These are phyloP conservation scores for Psephotus haematonotus DNA, from an alignment of 2,113 vertebrate species.

Conservation along the genomic window DNA sequence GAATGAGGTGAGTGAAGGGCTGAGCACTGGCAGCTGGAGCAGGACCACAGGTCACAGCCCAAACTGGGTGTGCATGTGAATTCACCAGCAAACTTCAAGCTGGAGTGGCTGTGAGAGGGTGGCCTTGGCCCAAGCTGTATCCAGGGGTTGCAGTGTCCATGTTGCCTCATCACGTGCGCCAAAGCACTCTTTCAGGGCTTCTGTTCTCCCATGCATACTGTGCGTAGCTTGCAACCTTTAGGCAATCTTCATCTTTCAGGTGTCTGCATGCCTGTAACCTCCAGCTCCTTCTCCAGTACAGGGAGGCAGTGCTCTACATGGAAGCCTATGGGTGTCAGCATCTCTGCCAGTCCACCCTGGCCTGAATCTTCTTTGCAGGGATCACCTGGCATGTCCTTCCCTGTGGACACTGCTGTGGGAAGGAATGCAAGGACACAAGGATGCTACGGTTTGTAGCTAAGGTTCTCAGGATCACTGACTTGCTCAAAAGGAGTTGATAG, in stretches of 20 bases:
- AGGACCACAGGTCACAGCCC: not conserved
- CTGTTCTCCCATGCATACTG: not conserved
- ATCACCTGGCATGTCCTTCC: not conserved
- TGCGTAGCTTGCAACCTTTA: not conserved
- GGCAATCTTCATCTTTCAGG: not conserved
- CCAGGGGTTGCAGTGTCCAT: not conserved
- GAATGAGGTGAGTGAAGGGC: not conserved
- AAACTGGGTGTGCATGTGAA: not conserved
- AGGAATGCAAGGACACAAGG: not conserved
- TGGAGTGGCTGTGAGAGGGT: not conserved
- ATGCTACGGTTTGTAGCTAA: not conserved
- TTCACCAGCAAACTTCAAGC: not conserved
- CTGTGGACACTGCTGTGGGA: not conserved
- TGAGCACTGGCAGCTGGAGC: not conserved
- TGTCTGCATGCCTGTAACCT: not conserved
- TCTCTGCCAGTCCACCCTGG: not conserved
- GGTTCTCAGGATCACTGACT: not conserved
- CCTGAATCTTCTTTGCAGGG: not conserved
- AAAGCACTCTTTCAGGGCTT: not conserved
- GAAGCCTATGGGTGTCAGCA: not conserved
- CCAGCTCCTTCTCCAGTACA: constrained; percentile 7
- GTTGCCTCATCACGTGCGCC: not conserved
- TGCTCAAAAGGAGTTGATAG: not conserved
- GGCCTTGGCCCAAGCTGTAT: not conserved
- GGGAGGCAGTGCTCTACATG: not conserved